These are phyloP conservation scores for Agapornis canus DNA, from an alignment of 2,797 vertebrate genomes.

Conservation along the genomic window DNA sequence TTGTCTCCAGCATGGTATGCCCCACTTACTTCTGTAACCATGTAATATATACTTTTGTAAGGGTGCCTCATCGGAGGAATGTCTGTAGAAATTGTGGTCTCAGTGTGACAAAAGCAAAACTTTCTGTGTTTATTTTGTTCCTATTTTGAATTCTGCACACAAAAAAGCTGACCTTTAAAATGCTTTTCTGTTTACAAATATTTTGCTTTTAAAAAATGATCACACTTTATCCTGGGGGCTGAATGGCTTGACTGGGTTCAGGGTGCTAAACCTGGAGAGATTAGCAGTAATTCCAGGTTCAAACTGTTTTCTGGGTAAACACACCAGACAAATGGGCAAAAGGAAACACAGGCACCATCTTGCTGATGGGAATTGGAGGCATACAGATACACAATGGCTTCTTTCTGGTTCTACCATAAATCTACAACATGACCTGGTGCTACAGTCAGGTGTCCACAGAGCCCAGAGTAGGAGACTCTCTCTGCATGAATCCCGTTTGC, in stretches of 20 bases:
- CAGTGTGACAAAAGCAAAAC: conserved; percentile 3
- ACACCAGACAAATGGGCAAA: neutral
- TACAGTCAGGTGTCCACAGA: neutral
- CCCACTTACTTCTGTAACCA: conserved; percentile 9
- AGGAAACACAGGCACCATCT: neutral
- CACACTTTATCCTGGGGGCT: neutral
- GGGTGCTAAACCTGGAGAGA: neutral
- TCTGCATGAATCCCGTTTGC: neutral
- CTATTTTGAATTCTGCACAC: conserved; percentile 5
- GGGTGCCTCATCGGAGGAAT: neutral
- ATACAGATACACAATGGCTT: neutral
- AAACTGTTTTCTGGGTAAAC: neutral
- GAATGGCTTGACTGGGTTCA: neutral
- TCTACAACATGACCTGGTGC: neutral
- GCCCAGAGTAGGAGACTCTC: neutral
- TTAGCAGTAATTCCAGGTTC: neutral
- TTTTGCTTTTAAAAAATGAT: neutral
- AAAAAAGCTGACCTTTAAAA: neutral
- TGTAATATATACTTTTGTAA: conserved; percentile 10
- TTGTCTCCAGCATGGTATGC: neutral
- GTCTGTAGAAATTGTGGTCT: conserved; percentile 42
- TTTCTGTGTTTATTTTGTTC: neutral
- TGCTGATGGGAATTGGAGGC: neutral
- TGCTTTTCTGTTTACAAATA: neutral
- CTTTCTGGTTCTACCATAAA: neutral